Base-by-base conservation (phyloP, 2,797 vertebrate genomes). In the Tokudaia muenninki region DNA sequence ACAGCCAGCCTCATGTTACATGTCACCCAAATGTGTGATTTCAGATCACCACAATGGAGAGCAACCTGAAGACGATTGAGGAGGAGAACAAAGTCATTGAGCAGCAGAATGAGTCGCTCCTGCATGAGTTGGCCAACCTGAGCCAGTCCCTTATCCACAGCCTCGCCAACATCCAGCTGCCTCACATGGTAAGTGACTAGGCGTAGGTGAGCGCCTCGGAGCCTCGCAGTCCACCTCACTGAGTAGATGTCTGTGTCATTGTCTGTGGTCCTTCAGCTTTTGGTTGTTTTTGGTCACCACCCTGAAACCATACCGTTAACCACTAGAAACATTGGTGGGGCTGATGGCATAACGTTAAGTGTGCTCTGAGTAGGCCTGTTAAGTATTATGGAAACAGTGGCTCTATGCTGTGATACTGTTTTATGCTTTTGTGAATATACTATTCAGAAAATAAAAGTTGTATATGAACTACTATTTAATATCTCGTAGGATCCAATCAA, bases 101-200 rank as follows among this genome's bases (percentile, higher is more conserved):
- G 98, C 99, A 99, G 98, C 99, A 99, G 99, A 99, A 99, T 86
- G 99, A 99, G 98, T 99, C 99, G 16, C 99, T 99, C 96, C 99
- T 99, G 97, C 99, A 99, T 81, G 99, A 99, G 98, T 98, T 99
- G 98, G 99, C 99, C 98, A 99, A 99, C 99, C 99, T 99, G 97
- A 99, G 99, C 98, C 99, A 99, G 99, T 99, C 99, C 90, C 99
- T 99, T 98, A 99, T 99, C 98, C 99, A 99, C 99, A 99, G 99
- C 98, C 98, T 99, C 96, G 99, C 99, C 95, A 99, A 99, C 99
- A 99, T 99, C 99, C 99, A 99, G 99, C 99, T 99, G 90, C 99
- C 99, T 47, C 99, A 99, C 98, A 99, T 99, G 99, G 99, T 99
- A 98, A 99, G 99, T 98, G 98, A 97, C 88, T 98, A 98, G 98